These are phyloP conservation scores for Danaus melanippus DNA, from an alignment of 1,140 invertebrate species.

Conservation along the genomic window DNA sequence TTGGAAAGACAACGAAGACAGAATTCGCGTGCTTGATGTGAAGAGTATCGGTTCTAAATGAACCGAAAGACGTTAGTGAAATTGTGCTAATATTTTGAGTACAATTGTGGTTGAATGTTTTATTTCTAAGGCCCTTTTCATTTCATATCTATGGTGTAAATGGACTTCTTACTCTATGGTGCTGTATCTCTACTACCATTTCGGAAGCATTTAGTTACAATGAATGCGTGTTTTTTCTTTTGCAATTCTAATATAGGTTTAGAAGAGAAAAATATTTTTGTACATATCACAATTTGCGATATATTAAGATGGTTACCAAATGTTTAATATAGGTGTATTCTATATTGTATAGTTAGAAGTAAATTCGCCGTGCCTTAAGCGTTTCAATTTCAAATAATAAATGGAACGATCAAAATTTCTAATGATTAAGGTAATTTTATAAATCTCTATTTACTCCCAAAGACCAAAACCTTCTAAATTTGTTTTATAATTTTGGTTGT, in stretches of 20 bases:
- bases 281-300: constrained; percentile 68
- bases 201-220: constrained; percentile 25
- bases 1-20: constrained; percentile 56
- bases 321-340: constrained; percentile 55
- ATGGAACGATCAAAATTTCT: constrained; percentile 53
- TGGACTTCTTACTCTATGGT: constrained; percentile 38
- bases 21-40: constrained; percentile 61
- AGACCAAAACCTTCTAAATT: constrained; percentile 36
- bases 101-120: constrained; percentile 31
- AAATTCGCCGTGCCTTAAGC: constrained; percentile 69
- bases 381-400: constrained; percentile 62
- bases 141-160: constrained; percentile 16
- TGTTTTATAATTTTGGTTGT: constrained; percentile 8
- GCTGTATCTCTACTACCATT: constrained; percentile 34
- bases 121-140: constrained; percentile 23
- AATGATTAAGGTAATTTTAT: constrained; percentile 53
- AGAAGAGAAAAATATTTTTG: constrained; percentile 67
- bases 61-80: constrained; percentile 47
- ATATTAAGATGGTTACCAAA: constrained; percentile 59
- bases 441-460: constrained; percentile 48
- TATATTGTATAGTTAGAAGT: constrained; percentile 49
- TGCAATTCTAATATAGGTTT: constrained; percentile 32
- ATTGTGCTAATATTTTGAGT: constrained; percentile 48
- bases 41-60: constrained; percentile 67
- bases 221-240: constrained; percentile 21